A percentile compares a stretch with the other conserved stretches of the same genome.
These are phyloP conservation scores for Xiphophorus couchianus DNA, from an alignment of 2,113 vertebrate species.

Conservation along the genomic window DNA sequence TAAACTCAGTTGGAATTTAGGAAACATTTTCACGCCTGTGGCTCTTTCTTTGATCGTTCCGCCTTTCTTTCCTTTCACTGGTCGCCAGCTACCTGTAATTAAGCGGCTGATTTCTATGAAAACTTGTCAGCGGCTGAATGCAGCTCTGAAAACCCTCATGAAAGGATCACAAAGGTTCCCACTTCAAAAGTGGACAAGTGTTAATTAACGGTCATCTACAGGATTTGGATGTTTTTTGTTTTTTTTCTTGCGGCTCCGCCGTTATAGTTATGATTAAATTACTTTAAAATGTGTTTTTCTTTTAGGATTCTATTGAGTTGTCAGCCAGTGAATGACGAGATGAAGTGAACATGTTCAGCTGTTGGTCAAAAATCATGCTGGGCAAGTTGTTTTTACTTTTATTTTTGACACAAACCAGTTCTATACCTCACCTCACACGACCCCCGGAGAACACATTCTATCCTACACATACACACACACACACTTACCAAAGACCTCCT, in stretches of 20 bases:
- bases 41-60: neutral
- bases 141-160: slow-evolving; percentile 17
- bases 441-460: slow-evolving; percentile 1
- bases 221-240: neutral
- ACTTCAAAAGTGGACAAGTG: slow-evolving; percentile 13
- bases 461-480: neutral
- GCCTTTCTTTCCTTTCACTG: neutral
- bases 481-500: slow-evolving; percentile 7
- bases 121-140: neutral
- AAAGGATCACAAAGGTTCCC: neutral
- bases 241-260: neutral
- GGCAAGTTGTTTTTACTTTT: neutral
- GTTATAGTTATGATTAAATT: slow-evolving; percentile 8
- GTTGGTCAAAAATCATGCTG: neutral
- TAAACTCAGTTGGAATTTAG: neutral
- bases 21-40: neutral
- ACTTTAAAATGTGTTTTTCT: neutral
- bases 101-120: neutral
- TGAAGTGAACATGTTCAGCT: neutral
- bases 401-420: slow-evolving; percentile 20
- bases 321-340: neutral
- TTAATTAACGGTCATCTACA: slow-evolving; percentile 11
- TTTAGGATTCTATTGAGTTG: neutral
- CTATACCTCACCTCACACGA: slow-evolving; percentile 6
- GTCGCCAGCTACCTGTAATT: neutral